These are phyloP conservation scores for Orius laevigatus DNA, from an alignment of 1,140 invertebrate genomes.

Conservation along the genomic window DNA sequence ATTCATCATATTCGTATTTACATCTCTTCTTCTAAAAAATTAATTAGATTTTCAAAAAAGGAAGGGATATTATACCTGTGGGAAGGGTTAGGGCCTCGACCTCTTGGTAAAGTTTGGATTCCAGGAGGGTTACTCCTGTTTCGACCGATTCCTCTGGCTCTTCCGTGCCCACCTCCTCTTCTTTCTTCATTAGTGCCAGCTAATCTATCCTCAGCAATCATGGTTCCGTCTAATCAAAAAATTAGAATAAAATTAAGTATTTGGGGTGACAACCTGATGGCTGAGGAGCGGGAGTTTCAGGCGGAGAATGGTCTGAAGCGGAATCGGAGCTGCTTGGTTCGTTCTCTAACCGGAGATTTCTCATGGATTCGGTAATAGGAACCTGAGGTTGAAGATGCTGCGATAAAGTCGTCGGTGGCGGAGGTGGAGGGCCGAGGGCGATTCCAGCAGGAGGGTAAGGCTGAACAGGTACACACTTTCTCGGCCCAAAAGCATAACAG, in stretches of 20 bases:
- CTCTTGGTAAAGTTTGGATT: slow-evolving; percentile 18
- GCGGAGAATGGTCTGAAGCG: slow-evolving; percentile 19
- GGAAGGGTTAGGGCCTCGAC: slow-evolving; percentile 18
- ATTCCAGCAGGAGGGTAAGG: neutral
- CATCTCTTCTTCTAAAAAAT: slow-evolving; percentile 5
- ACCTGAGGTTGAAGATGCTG: slow-evolving; percentile 6
- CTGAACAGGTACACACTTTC: too few species aligned
- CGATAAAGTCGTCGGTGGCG: neutral
- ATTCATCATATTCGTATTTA: neutral
- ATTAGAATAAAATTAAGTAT: too few species aligned
- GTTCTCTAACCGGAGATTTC: slow-evolving; percentile 2
- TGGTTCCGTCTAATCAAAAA: slow-evolving; percentile 8
- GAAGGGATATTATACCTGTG: slow-evolving; percentile 9
- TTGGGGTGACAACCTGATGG: neutral
- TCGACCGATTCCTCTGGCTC: slow-evolving; percentile 15
- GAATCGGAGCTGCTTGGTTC: slow-evolving; percentile 14
- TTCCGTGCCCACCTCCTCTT: slow-evolving; percentile 11
- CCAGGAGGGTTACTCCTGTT: slow-evolving; percentile 19
- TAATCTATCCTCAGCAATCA: slow-evolving; percentile 11
- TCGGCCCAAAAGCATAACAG: too few species aligned
- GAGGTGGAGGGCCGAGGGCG: neutral
- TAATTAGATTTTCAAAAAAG: slow-evolving; percentile 2
- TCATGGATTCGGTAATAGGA: neutral
- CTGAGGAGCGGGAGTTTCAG: slow-evolving; percentile 16
- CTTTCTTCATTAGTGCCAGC: slow-evolving; percentile 14